Conservation (phyloP, 53 echinoderm and acorn worm genomes). For the Luidia sarsii region DNA sequence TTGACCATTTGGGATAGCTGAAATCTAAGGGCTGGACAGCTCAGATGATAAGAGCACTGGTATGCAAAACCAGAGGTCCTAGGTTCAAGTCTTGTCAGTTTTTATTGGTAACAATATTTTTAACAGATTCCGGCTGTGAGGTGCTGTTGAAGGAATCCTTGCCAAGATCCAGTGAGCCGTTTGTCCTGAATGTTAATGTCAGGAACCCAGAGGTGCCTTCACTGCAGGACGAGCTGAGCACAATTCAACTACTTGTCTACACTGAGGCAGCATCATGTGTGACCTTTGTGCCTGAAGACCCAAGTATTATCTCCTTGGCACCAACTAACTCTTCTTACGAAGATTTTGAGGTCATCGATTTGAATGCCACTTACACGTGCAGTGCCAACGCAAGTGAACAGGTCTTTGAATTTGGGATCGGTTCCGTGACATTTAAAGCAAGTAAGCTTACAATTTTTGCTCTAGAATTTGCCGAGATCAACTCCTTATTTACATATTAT, state of each 20-base stretch:
- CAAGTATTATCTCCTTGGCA: neutral
- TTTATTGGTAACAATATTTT: neutral
- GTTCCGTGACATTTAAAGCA: neutral
- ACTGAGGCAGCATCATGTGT: neutral
- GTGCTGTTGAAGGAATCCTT: constrained; percentile 3
- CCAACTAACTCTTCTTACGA: neutral
- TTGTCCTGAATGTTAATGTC: constrained; percentile 15
- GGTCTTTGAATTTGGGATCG: neutral
- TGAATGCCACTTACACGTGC: constrained; percentile 23
- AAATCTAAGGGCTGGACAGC: too few species aligned
- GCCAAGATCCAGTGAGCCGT: neutral
- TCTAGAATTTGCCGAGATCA: too few species aligned
- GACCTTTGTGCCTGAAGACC: constrained; percentile 4
- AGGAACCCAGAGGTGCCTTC: constrained; percentile 44
- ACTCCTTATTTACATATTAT: too few species aligned
- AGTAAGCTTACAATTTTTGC: too few species aligned
- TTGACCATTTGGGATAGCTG: too few species aligned
- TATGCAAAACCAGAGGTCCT: too few species aligned
- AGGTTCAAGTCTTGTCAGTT: too few species aligned
- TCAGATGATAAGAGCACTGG: too few species aligned
- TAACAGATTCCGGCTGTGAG: constrained; percentile 19
- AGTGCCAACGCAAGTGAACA: neutral
- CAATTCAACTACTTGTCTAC: constrained; percentile 20
- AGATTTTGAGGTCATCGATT: constrained; percentile 1
- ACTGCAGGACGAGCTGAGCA: neutral